Percentiles rank a stretch among this genome's conserved stretches.
Conservation (phyloP, 2,888 invertebrate genomes). For the Eristalinus sepulchralis region DNA sequence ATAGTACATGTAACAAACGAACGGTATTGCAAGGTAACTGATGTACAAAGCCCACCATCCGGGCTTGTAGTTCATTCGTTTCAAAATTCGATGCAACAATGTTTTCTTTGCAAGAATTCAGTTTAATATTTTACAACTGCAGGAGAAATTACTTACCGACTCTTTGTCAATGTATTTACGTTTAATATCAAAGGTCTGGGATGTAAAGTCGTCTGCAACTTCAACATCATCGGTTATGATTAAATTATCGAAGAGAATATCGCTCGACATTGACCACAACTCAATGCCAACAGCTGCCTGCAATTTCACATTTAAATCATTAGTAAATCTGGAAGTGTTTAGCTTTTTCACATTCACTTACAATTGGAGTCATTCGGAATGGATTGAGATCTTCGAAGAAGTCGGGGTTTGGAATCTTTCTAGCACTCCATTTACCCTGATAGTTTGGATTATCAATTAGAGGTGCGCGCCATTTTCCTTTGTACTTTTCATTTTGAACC, state of each 20-base stretch:
- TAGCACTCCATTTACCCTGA: conserved; percentile 96
- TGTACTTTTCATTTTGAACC: conserved; percentile 94
- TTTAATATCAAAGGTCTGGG: conserved; percentile 92
- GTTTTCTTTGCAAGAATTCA: conserved; percentile 81
- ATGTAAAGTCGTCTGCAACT: conserved; percentile 90
- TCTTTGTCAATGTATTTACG: conserved; percentile 89
- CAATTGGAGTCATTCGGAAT: conserved; percentile 94
- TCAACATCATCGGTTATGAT: conserved; percentile 91
- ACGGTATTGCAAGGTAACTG: conserved; percentile 88
- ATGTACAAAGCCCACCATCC: conserved; percentile 91
- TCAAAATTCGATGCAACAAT: conserved; percentile 88
- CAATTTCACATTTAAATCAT: conserved; percentile 63
- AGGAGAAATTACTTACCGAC: conserved; percentile 85
- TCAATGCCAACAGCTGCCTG: conserved; percentile 97
- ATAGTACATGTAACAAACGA: conserved; percentile 86
- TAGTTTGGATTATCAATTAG: conserved; percentile 96
- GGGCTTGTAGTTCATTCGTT: conserved; percentile 89
- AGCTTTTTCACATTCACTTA: conserved; percentile 82
- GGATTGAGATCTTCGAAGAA: conserved; percentile 95
- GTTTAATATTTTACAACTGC: conserved; percentile 29
- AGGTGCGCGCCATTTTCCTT: conserved; percentile 95
- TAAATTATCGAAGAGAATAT: conserved; percentile 97
- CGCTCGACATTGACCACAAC: conserved; percentile 98
- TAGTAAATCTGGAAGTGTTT: background rate
- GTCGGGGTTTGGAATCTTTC: conserved; percentile 93